Evolutionary conservation across 2,888 invertebrate genomes (phyloP), one percentile per base, ranked within the genome.

Genomic region (Drosophila barbarae): DNA sequence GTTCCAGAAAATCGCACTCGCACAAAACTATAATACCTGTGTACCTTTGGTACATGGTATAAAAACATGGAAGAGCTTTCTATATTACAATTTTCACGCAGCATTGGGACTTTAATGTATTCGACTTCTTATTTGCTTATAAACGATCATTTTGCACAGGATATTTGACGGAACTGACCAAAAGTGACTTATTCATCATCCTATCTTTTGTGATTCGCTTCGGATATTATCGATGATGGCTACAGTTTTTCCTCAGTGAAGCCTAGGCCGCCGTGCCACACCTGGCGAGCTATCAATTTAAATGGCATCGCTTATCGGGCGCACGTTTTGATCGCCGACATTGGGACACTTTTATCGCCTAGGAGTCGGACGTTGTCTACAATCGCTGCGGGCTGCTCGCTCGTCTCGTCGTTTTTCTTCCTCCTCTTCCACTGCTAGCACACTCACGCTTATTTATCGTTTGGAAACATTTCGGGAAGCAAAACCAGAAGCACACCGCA

Each of bases 301-400:
- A 81, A 84, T 79, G 79, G 77, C 80, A 64, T 71, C 63, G 83
- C 77, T 81, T 81, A 84, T 81, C 81, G 84, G 67, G 77, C 69
- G 71, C 80, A 79, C 84, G 83, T 79, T 81, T 82, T 81, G 84
- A 81, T 84, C 82, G 84, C 80, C 84, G 72, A 67, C 77, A 65
- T 67, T 49, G 64, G 64, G 69, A 63, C 73, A 70, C 83, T 70
- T 74, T 82, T 84, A 81, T 84, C 82, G 73, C 56, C 52, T 55
- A 18, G 23, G 63, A 56, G 47, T 52, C 41, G 36, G 30, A 50
- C 69, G 58, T 44, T 46, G 49, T n/a, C 64, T 52, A 61, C 63
- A 35, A 53, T 10, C 59, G 59, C 71, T 59, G 38, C 61, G 56
- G 60, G 71, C 52, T 38, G 44, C 38, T 53, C 52, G 47, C 26